These are phyloP conservation scores for Catalaphyllia jardinei DNA, from an alignment of 64 coral and sea anemone species.

Conservation along the genomic window DNA sequence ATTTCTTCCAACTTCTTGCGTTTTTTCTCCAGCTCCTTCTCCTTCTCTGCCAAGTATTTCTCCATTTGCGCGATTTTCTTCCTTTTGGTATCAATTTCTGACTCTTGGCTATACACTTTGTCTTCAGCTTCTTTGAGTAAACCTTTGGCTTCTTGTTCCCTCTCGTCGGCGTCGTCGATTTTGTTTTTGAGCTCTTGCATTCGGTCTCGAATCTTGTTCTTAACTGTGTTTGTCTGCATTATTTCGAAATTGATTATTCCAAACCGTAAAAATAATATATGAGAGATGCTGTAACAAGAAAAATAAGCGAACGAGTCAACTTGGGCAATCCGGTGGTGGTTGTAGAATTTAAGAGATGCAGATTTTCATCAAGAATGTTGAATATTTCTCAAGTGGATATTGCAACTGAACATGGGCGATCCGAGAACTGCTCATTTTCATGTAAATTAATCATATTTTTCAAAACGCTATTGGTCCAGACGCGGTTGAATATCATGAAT, in stretches of 20 bases:
- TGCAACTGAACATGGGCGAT: not conserved
- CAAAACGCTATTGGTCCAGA: not conserved
- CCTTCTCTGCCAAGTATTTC: slow-evolving; percentile 42
- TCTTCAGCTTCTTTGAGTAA: slow-evolving; percentile 49
- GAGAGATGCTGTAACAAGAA: not conserved
- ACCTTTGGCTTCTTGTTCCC: slow-evolving; percentile 59
- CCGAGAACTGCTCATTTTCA: slow-evolving; percentile 10
- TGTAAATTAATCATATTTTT: not conserved
- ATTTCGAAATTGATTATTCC: not conserved
- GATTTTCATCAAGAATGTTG: slow-evolving; percentile 6
- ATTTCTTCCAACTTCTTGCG: slow-evolving; percentile 33
- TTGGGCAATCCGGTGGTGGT: not conserved
- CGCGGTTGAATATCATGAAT: not conserved
- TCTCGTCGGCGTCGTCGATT: slow-evolving; percentile 79
- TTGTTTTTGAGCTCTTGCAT: slow-evolving; percentile 78
- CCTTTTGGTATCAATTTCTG: slow-evolving; percentile 44
- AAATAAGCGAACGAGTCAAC: not conserved
- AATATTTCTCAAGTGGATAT: slow-evolving; percentile 25
- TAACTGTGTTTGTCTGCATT: not conserved
- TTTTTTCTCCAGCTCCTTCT: slow-evolving; percentile 31
- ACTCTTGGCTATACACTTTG: slow-evolving; percentile 54
- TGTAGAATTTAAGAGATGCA: not conserved
- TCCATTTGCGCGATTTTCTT: slow-evolving; percentile 57
- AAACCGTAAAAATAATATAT: not conserved
- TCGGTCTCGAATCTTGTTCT: slow-evolving; percentile 60